phyloP scores from a whole-genome alignment of 2,888 invertebrate species.

The Leucophora obtusa region DNA sequence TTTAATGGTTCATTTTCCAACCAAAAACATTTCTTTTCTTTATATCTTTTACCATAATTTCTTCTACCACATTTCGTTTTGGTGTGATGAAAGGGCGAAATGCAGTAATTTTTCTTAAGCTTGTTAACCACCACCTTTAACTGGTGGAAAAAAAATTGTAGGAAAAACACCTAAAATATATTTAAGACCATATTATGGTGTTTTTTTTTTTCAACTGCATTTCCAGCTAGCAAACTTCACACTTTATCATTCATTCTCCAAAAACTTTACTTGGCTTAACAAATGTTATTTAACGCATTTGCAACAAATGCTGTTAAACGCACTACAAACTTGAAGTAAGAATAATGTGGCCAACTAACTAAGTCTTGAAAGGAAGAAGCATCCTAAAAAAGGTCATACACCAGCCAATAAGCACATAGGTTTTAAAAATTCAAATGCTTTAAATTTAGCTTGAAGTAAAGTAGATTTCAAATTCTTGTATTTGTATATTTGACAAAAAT shows the following conservation, averaged over 20 bases:
- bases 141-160: slow-evolving; percentile 51
- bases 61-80: slow-evolving; percentile 37
- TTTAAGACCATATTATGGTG: slow-evolving; percentile 64
- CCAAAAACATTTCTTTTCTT: slow-evolving; percentile 41
- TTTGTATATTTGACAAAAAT: too few relatives aligned
- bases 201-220: slow-evolving; percentile 67
- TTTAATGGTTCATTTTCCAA: slow-evolving; percentile 15
- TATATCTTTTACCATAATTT: slow-evolving; percentile 53
- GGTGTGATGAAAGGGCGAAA: slow-evolving; percentile 61
- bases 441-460: too few relatives aligned
- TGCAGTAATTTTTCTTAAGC: slow-evolving; percentile 75
- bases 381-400: too few relatives aligned
- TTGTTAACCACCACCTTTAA: slow-evolving; percentile 73
- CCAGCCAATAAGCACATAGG: too few relatives aligned
- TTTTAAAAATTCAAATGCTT: too few relatives aligned
- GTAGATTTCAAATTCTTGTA: too few relatives aligned
- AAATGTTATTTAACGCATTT: slow-evolving; percentile 61
- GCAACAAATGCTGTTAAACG: slow-evolving; percentile 60
- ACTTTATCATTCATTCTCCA: slow-evolving; percentile 55
- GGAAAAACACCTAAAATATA: slow-evolving; percentile 68
- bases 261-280: slow-evolving; percentile 36
- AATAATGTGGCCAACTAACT: slow-evolving; percentile 29
- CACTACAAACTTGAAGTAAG: slow-evolving; percentile 35
- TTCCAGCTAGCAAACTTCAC: slow-evolving; percentile 60
- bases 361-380: too few relatives aligned